A percentile compares a stretch with the other conserved stretches of the same genome.
These are phyloP conservation scores for Anguilla japonica DNA, from an alignment of 2,113 vertebrate species.

Conservation along the genomic window DNA sequence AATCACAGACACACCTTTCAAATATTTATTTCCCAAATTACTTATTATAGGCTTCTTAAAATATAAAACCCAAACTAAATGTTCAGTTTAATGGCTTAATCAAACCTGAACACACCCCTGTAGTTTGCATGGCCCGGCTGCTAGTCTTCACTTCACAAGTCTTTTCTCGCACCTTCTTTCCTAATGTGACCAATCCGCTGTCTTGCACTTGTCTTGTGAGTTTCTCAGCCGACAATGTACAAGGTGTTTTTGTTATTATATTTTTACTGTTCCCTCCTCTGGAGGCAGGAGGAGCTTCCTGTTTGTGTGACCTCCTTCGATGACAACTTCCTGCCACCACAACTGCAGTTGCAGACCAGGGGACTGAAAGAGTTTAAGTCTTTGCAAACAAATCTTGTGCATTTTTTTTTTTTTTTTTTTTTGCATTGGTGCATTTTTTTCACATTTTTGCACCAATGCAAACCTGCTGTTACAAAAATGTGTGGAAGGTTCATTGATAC, in stretches of 20 bases:
- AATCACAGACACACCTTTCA: neutral
- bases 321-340: constrained; percentile 41
- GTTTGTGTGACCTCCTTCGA: constrained; percentile 44
- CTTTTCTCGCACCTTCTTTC: neutral
- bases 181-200: neutral
- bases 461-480: neutral
- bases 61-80: neutral
- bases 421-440: constrained; percentile 8
- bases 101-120: neutral
- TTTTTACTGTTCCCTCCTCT: constrained; percentile 42
- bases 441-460: neutral
- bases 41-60: neutral
- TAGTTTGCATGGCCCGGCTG: constrained; percentile 18
- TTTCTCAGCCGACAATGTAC: constrained; percentile 23
- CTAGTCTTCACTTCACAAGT: neutral
- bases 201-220: constrained; percentile 17
- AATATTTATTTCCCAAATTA: neutral
- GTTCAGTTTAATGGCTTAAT: no score
- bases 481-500: neutral
- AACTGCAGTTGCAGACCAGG: constrained; percentile 23
- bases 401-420: no score
- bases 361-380: constrained; percentile 63
- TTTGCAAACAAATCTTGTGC: constrained; percentile 27
- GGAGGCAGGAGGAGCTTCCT: constrained; percentile 41
- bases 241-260: neutral